Base-by-base conservation (phyloP, 2,888 invertebrate species). In the Philhelius pedissequus region DNA sequence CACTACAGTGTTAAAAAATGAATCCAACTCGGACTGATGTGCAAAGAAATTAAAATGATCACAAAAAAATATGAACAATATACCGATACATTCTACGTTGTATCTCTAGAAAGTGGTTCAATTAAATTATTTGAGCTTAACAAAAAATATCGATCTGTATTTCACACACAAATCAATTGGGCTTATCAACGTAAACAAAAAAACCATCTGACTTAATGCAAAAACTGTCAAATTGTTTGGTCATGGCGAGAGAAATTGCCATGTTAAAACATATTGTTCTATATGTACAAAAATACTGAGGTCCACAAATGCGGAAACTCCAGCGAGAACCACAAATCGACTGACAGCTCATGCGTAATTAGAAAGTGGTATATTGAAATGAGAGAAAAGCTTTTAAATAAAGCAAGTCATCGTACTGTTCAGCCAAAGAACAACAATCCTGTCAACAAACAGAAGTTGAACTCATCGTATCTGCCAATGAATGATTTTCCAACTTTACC, bases 41-140 rank as follows among this genome's bases (percentile, higher is more conserved):
- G 66, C 35, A 32, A 50, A 66, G 66, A 66, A 20, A n/a, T 50
- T 35, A 66, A 66, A 35, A 11, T 20, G 13, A 35, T 66, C 13
- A 66, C 32, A 1, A 66, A 66, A 66, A 48, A 48, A 66, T 50
- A 68, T 22, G 62, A 64, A 32, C 43, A 45, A 15, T 64, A 64
- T 11, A 64, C 25, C 1, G 62, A 64, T 64, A 22, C 13, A 2
- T n/a, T n/a, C 4, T 38, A 38, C 5, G 7, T 30, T 7, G 30
- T 30, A 7, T 30, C 30, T 4, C 30, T 30, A 1, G 30, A 30
- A 30, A 6, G 30, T 30, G 30, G 30, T 30, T 30, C 30, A 6
- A 30, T 30, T 7, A 30, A 30, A 30, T 7, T 30, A 7, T 30
- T 6, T 7, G 30, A 38, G 4, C 13, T 38, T 1, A 38, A 38